Evolutionary conservation across 2,888 invertebrate genomes (phyloP), one percentile per base, ranked within the genome.

Genomic region (Orthosia incerta): DNA sequence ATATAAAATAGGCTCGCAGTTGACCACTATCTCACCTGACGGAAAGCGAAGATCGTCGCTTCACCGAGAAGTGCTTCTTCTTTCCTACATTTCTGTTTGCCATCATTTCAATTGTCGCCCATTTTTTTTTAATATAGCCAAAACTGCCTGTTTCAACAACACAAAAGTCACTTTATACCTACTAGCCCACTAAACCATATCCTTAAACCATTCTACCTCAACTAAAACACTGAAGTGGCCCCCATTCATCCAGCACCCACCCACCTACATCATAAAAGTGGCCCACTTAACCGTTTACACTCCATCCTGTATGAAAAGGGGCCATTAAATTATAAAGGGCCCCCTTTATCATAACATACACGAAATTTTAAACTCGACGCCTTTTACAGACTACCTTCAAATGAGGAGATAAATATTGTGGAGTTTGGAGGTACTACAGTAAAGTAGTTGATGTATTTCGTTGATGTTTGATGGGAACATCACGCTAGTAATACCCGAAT

Each of bases 361-460:
- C 71, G 67, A 71, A 79, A 80, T 80, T 80, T 79, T 68, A 76
- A 80, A 79, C 76, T 53, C 60, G 0, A 71, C 71, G 80, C 67
- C 71, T 67, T 76, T 76, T 61, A 55, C 79, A 45, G 63, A 61
- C 67, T 61, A 60, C 46, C 64, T 31, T 20, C 45, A 57, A 53
- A 75, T 79, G 62, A 63, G 18, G 57, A n/a, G 56, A 80, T 71
- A 80, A 67, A 76, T 80, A 61, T 68, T 68, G 59, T 56, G 18
- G 39, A 57, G 56, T 56, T 64, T 56, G 39, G 18, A 12, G 67
- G 63, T 64, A 18, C 20, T 39, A 12, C 0, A 63, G 23, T 48
- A 62, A 56, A 45, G 26, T 64, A 71, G n/a, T 4, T 39, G n/a
- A 39, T 39, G 31, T 18, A 18, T 57, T 15, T 46, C 48, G 26